Conservation (phyloP, 35 echinoderm and acorn worm genomes). For the Heliocidaris tuberculata region DNA sequence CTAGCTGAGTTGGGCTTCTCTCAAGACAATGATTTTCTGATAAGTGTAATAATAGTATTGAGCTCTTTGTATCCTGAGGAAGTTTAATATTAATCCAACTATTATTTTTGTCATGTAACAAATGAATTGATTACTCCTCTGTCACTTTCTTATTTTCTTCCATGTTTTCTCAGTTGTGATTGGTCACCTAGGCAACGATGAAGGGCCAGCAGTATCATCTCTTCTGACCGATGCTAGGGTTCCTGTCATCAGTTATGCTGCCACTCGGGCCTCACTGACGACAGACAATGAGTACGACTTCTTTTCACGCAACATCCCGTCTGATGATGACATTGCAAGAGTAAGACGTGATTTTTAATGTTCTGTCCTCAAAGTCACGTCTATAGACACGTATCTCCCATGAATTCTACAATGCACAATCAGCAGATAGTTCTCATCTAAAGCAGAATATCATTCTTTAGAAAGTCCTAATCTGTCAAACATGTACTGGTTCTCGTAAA, state of each 20-base stretch:
- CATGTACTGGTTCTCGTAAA: no score
- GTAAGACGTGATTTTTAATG: constrained; percentile 33
- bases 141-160: neutral
- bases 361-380: neutral
- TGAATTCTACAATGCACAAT: neutral
- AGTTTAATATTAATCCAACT: no score
- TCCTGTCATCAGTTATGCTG: constrained; percentile 75
- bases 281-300: constrained; percentile 47
- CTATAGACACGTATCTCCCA: no score
- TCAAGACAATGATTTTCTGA: no score
- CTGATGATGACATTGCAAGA: constrained; percentile 51
- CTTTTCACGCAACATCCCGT: constrained; percentile 63
- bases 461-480: no score
- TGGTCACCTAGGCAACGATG: constrained; percentile 25
- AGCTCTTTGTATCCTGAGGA: no score
- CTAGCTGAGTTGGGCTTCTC: no score
- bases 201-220: constrained; percentile 50
- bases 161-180: constrained; percentile 43
- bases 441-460: no score
- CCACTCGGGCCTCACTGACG: constrained; percentile 54
- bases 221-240: constrained; percentile 65
- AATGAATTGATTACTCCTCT: no score
- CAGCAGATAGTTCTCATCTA: constrained; percentile 18
- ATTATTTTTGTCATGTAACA: no score
- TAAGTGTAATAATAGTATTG: no score